phyloP scores from a whole-genome alignment of 1,140 invertebrate genomes.

The Tetranychus cinnabarinus region DNA sequence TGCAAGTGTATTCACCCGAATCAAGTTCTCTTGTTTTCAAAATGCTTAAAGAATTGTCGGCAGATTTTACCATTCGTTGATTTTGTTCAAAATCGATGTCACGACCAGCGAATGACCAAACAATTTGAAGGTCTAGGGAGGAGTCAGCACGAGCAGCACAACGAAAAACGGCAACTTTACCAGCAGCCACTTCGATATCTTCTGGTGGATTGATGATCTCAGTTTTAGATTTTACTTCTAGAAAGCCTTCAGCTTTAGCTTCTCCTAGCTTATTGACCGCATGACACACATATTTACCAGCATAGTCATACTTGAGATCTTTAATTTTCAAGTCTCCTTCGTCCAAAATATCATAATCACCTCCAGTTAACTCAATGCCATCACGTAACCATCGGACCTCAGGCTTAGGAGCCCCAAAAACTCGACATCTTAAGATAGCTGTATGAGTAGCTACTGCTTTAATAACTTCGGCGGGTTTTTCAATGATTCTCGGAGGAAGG shows the following conservation, averaged over 20 bases:
- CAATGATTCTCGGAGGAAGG: constrained; percentile 64
- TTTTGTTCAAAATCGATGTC: constrained; percentile 64
- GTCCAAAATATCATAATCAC: constrained; percentile 39
- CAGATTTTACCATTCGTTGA: constrained; percentile 30
- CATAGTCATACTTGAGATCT: constrained; percentile 55
- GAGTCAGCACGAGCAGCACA: constrained; percentile 73
- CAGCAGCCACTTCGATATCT: constrained; percentile 69
- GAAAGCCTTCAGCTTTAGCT: constrained; percentile 41
- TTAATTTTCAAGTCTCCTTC: constrained; percentile 64
- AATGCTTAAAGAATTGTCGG: constrained; percentile 78
- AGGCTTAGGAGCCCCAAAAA: constrained; percentile 86
- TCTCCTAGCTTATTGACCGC: constrained; percentile 79
- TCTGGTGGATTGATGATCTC: constrained; percentile 59
- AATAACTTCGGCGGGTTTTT: constrained; percentile 42
- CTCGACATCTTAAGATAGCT: constrained; percentile 60
- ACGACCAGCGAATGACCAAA: constrained; percentile 64
- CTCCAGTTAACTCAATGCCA: constrained; percentile 55
- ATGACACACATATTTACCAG: constrained; percentile 67
- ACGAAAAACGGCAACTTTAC: constrained; percentile 65
- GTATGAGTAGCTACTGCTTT: constrained; percentile 47
- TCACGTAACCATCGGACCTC: constrained; percentile 76
- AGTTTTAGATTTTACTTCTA: constrained; percentile 60
- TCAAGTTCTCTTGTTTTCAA: constrained; percentile 78
- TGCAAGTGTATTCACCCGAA: constrained; percentile 83
- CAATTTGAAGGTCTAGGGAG: constrained; percentile 47